phyloP scores from a whole-genome alignment of 2,888 invertebrate genomes.

The Chloroclysta siterata region DNA sequence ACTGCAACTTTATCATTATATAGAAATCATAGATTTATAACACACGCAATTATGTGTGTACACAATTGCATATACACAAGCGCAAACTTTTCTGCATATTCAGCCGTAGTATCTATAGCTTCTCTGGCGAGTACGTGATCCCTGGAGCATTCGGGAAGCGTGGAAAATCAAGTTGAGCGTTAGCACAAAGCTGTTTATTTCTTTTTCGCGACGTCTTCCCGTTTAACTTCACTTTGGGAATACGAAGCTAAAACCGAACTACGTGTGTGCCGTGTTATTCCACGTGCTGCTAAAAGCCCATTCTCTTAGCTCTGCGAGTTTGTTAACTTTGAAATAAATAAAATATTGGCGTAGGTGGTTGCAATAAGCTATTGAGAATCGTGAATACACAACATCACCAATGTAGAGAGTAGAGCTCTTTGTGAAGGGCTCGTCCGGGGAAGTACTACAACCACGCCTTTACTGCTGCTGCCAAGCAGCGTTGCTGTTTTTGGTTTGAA shows the following conservation, averaged over 20 bases:
- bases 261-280: conserved; percentile 30
- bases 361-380: background rate
- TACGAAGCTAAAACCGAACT: conserved; percentile 40
- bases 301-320: conserved; percentile 20
- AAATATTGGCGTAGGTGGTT: background rate
- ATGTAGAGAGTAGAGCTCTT: too few relatives aligned
- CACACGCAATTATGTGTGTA: too few relatives aligned
- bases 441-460: too few relatives aligned
- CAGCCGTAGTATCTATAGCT: conserved; percentile 29
- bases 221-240: conserved; percentile 46
- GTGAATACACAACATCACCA: too few relatives aligned
- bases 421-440: too few relatives aligned
- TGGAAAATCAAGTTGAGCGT: conserved; percentile 53
- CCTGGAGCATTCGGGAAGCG: conserved; percentile 47
- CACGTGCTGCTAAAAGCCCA: conserved; percentile 27
- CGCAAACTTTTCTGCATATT: conserved; percentile 52
- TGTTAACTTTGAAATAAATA: background rate
- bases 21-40: too few relatives aligned
- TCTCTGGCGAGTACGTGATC: conserved; percentile 36
- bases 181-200: conserved; percentile 54
- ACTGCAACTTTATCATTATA: too few relatives aligned
- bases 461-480: too few relatives aligned
- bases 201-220: conserved; percentile 48
- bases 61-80: conserved; percentile 37
- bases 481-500: too few relatives aligned